These are phyloP conservation scores for Drosophila aff. DNA, from an alignment of 1,140 invertebrate species.

Conservation along the genomic window DNA sequence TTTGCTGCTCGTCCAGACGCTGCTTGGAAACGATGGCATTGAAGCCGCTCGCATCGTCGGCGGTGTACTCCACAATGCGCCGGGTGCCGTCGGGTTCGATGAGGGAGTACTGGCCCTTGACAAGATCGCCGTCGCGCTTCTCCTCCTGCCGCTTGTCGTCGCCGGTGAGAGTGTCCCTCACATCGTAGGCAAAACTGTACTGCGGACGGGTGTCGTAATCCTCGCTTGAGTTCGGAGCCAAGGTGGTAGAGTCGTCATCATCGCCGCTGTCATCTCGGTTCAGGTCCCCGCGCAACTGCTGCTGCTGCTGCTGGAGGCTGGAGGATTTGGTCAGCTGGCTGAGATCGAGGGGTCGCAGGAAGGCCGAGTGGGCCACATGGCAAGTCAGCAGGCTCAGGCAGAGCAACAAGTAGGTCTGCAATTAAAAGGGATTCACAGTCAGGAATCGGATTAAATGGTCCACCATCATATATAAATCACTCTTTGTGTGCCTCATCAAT, in stretches of 20 bases:
- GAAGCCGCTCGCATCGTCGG: slow-evolving; percentile 86
- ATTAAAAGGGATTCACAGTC: slow-evolving; percentile 11
- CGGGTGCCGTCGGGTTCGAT: slow-evolving; percentile 87
- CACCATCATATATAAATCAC: slow-evolving; percentile 51
- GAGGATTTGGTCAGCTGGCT: slow-evolving; percentile 62
- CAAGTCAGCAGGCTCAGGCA: slow-evolving; percentile 71
- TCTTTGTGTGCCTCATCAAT: slow-evolving; percentile 57
- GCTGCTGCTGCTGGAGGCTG: slow-evolving; percentile 58
- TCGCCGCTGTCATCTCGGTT: slow-evolving; percentile 34
- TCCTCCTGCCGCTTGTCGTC: slow-evolving; percentile 87
- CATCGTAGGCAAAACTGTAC: slow-evolving; percentile 86
- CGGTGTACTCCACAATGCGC: slow-evolving; percentile 87
- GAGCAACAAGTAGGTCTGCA: slow-evolving; percentile 72
- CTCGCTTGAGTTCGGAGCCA: slow-evolving; percentile 67
- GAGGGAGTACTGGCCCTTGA: slow-evolving; percentile 87
- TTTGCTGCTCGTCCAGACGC: slow-evolving; percentile 74
- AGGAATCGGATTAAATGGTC: slow-evolving; percentile 23
- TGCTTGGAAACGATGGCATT: slow-evolving; percentile 87
- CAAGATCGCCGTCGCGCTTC: slow-evolving; percentile 86
- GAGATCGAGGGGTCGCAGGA: slow-evolving; percentile 69
- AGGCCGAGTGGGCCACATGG: slow-evolving; percentile 70
- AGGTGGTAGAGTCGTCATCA: slow-evolving; percentile 67
- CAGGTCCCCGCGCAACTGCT: slow-evolving; percentile 51
- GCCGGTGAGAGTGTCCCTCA: slow-evolving; percentile 86
- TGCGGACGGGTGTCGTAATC: slow-evolving; percentile 87